These are phyloP conservation scores for Tragulus kanchil DNA, from an alignment of 2,113 vertebrate species.

Conservation along the genomic window DNA sequence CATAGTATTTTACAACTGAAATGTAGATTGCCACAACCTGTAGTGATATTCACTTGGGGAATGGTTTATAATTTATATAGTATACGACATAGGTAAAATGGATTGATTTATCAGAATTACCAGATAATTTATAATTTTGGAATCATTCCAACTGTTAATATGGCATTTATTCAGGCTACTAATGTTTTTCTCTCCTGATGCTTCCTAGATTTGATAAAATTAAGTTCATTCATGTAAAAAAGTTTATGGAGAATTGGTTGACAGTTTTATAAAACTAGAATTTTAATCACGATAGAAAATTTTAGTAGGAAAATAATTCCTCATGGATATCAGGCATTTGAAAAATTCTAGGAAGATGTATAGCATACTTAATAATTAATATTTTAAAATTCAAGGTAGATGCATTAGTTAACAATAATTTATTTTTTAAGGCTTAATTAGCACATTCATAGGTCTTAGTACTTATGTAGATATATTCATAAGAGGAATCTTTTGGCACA, in stretches of 20 bases:
- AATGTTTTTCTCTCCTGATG: neutral
- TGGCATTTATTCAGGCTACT: conserved; percentile 47
- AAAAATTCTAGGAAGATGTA: conserved; percentile 17
- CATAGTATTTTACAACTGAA: conserved; percentile 58
- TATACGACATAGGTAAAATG: conserved; percentile 18
- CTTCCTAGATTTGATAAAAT: conserved; percentile 61
- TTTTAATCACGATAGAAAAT: conserved; percentile 61
- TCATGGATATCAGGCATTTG: conserved; percentile 13
- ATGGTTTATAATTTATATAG: conserved; percentile 54
- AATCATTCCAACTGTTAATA: conserved; percentile 27
- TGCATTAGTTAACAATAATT: neutral
- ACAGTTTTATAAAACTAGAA: conserved; percentile 46
- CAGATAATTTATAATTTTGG: conserved; percentile 51
- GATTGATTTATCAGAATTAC: conserved; percentile 50
- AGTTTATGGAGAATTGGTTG: conserved; percentile 46
- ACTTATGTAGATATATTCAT: neutral
- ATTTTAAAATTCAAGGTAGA: conserved; percentile 27
- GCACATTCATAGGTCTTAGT: neutral
- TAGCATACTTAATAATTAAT: conserved; percentile 36
- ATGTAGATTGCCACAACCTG: neutral
- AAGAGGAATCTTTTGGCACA: conserved; percentile 6
- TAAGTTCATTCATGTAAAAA: conserved; percentile 41
- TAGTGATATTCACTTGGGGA: conserved; percentile 24
- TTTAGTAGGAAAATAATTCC: conserved; percentile 29
- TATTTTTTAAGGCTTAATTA: conserved; percentile 22